Evolutionary conservation across 2,797 vertebrate genomes (phyloP).

Genomic region (Onychomys leucogaster): DNA sequence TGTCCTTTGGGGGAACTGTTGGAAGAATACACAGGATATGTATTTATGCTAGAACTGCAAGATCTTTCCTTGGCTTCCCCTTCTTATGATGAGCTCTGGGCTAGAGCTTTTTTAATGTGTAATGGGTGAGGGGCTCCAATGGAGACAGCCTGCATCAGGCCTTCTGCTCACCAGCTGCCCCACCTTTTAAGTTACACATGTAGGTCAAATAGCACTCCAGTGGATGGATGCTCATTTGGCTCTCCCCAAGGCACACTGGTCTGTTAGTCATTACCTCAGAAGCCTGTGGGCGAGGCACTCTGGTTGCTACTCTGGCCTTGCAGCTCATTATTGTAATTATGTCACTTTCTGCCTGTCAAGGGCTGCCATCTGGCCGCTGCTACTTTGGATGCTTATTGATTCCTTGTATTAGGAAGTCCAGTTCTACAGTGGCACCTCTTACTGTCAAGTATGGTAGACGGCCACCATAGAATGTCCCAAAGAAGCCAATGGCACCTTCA

Average conservation of each 20-base stretch:
- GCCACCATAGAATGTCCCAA: background rate
- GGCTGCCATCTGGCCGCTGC: conserved; percentile 49
- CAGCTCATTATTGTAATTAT: conserved; percentile 42
- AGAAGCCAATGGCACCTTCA: background rate
- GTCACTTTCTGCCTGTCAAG: background rate
- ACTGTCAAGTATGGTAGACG: background rate
- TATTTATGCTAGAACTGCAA: background rate
- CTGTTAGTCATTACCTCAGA: conserved; percentile 9
- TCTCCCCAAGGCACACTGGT: background rate
- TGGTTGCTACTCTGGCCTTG: background rate
- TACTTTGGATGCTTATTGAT: conserved; percentile 38
- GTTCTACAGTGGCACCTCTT: background rate
- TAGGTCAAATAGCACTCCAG: conserved; percentile 29
- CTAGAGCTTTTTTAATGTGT: background rate
- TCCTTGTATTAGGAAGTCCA: background rate
- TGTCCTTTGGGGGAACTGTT: background rate
- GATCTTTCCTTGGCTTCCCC: background rate
- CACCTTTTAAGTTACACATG: background rate
- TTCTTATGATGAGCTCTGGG: background rate
- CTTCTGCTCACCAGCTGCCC: conserved; percentile 62
- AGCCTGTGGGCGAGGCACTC: background rate
- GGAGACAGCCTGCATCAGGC: background rate
- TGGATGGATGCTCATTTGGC: background rate
- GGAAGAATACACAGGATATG: background rate
- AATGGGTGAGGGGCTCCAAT: background rate